Evolutionary conservation across 1,140 invertebrate species (phyloP).

Genomic region (Drosophila parvula): DNA sequence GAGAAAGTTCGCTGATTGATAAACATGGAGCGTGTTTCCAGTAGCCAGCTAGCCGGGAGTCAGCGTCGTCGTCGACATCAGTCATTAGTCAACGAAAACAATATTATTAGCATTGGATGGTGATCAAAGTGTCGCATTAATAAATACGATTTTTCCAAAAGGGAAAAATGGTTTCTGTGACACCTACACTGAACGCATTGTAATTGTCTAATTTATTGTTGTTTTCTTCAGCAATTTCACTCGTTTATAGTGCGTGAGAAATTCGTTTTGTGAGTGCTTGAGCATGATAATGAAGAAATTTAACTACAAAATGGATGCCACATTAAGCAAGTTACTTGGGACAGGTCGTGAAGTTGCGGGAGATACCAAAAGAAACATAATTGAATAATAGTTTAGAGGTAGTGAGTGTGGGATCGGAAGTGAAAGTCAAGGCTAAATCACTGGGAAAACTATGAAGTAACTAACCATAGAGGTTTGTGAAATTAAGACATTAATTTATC

Average conservation of each 20-base stretch:
- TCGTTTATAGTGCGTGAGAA: constrained; percentile 39
- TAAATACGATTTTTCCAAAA: constrained; percentile 7
- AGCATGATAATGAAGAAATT: constrained; percentile 27
- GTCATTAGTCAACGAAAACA: constrained; percentile 42
- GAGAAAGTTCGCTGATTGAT: constrained; percentile 74
- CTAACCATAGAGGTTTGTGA: rapidly evolving
- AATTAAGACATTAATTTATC: neutral
- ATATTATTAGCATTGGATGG: constrained; percentile 23
- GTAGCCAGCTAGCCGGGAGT: constrained; percentile 28
- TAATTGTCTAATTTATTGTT: constrained; percentile 55
- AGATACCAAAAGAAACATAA: neutral
- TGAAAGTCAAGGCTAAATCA: constrained; percentile 29
- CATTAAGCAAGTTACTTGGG: constrained; percentile 27
- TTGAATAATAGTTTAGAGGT: constrained; percentile 10
- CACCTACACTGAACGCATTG: constrained; percentile 23
- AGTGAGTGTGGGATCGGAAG: neutral
- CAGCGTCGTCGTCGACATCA: neutral
- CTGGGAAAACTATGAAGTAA: neutral
- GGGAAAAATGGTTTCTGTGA: constrained; percentile 24
- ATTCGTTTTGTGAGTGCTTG: constrained; percentile 8
- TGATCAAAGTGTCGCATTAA: constrained; percentile 54
- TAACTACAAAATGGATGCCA: constrained; percentile 13
- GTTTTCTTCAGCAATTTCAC: constrained; percentile 49
- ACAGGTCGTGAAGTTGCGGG: constrained; percentile 37
- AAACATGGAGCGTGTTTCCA: constrained; percentile 60